Percentiles rank a stretch among this genome's conserved stretches.
phyloP scores from a whole-genome alignment of 2,113 vertebrate species.

The Sceloporus undulatus region DNA sequence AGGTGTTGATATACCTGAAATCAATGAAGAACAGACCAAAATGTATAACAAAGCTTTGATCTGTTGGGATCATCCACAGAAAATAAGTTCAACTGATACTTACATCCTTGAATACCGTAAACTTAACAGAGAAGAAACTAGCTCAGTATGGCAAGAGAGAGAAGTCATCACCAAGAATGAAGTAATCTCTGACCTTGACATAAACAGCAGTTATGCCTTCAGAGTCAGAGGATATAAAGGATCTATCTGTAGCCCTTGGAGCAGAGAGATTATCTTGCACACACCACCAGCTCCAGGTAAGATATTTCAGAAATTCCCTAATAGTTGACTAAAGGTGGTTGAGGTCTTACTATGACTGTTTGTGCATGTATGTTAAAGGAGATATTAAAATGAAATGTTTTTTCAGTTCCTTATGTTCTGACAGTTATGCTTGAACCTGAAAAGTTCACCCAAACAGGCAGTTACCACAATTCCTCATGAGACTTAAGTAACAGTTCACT shows the following conservation, averaged over 20 bases:
- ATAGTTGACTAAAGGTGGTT: no score
- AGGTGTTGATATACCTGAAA: constrained; percentile 92
- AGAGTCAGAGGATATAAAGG: constrained; percentile 89
- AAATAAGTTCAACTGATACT: constrained; percentile 83
- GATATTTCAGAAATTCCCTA: neutral
- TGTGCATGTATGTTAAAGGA: no score
- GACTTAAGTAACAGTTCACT: no score
- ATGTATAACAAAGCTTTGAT: constrained; percentile 91
- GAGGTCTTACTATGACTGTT: no score
- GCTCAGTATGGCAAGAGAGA: constrained; percentile 79
- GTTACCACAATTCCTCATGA: neutral
- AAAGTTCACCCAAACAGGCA: neutral
- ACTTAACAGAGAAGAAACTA: constrained; percentile 80
- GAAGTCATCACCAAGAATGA: constrained; percentile 84
- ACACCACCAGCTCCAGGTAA: constrained; percentile 94
- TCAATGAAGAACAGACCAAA: constrained; percentile 86
- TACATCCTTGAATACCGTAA: constrained; percentile 91
- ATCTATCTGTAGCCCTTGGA: constrained; percentile 87
- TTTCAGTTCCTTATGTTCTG: neutral
- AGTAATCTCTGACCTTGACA: constrained; percentile 84
- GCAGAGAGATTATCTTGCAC: constrained; percentile 86
- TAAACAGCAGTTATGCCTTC: constrained; percentile 85
- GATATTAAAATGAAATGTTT: no score
- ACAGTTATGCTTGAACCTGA: neutral
- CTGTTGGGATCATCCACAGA: constrained; percentile 87